Evolutionary conservation across 2,888 invertebrate genomes (phyloP), one percentile per base, ranked within the genome.

Genomic region (Phaedon cochleariae): DNA sequence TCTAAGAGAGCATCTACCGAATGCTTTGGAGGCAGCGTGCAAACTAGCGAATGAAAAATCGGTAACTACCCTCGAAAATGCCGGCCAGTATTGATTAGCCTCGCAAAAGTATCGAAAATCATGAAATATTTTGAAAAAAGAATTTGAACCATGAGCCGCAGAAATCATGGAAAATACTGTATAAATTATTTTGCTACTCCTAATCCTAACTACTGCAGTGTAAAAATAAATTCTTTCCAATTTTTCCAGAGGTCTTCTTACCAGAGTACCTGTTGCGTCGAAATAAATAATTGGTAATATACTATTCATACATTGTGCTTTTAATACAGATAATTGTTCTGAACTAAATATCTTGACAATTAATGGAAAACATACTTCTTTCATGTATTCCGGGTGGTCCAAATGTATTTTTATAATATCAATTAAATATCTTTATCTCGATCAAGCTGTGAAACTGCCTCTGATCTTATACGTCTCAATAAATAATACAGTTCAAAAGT

Each of bases 241-340:
- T 4, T 61, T 48, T 12, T 53, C 6, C 5, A 41, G 31, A 12
- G 69, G 70, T 34, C 57, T 61, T 54, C 64, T 59, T 2, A 67
- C 70, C 1, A 73, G 18, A 3, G 37, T 45, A 4, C 73, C 70
- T 1, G 71, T 72, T 7, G 70, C 70, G 65, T 70, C 73, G 58
- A 71, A 73, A 67, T 72, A 52, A 26, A 73, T 61, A 9, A 65
- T 21, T 6, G 67, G 68, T 22, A 64, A 52, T 21, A 17, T 18
- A 17, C 45, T 10, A 5, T 53, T 37, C 46, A 2, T 49, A 21
- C 21, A 55, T 45, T 63, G 59, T 1, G 49, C 17, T 59, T 68
- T 49, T 9, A 69, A n/a, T 10, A 67, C 49, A 6, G 26, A 4
- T 2, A 73, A 6, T 63, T 74, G 69, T 53, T 69, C 66, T 7